Evolutionary conservation across 2,113 vertebrate species (phyloP).

Genomic region (Oryzias javanicus): DNA sequence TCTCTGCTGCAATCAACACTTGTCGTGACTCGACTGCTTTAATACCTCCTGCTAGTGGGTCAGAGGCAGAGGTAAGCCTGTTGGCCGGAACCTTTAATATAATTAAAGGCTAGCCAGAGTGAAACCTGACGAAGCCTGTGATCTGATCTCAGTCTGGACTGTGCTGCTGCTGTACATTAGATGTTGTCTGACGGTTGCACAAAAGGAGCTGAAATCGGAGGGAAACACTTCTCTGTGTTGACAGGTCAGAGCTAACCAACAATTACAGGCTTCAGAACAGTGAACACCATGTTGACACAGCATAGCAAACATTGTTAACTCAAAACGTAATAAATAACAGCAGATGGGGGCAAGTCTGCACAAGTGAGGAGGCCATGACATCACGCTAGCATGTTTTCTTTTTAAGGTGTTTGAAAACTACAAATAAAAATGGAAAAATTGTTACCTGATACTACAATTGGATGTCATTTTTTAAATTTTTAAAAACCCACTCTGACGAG

Average conservation of each 20-base stretch:
- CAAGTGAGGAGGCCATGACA: conserved; percentile 17
- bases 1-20: conserved; percentile 35
- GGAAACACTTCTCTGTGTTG: conserved; percentile 2
- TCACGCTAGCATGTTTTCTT: conserved; percentile 19
- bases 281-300: conserved; percentile 18
- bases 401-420: conserved; percentile 24
- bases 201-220: conserved; percentile 20
- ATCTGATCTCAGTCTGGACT: conserved; percentile 48
- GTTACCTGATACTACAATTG: conserved; percentile 21
- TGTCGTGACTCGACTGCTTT: conserved; percentile 34
- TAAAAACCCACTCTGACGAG: no score
- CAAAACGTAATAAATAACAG: conserved; percentile 52
- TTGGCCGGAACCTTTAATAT: conserved; percentile 56
- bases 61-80: conserved; percentile 46
- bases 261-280: conserved; percentile 34
- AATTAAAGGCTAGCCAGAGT: conserved; percentile 64
- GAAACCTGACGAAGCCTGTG: conserved; percentile 51
- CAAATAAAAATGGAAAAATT: conserved; percentile 5
- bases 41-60: conserved; percentile 47
- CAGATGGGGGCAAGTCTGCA: conserved; percentile 56
- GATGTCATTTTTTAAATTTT: neutral
- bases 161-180: conserved; percentile 36
- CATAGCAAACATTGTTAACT: conserved; percentile 42
- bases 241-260: conserved; percentile 39
- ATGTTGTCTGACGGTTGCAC: conserved; percentile 36